phyloP scores from a whole-genome alignment of 2,888 invertebrate species.

The Dynastes grantii region DNA sequence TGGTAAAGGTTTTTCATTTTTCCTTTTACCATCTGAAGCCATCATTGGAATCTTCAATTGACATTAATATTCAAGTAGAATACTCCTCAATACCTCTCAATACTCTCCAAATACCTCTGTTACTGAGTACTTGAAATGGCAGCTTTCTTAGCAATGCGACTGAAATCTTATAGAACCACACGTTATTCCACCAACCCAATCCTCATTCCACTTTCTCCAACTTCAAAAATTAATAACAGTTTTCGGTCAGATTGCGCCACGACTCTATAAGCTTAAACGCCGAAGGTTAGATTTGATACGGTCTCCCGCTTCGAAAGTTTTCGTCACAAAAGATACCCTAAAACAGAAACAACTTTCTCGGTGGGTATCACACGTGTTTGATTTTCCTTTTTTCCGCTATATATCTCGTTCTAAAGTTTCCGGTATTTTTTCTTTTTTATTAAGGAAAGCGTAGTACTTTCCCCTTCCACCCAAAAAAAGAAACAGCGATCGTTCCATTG shows the following conservation, averaged over 20 bases:
- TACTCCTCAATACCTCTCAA: too few relatives aligned
- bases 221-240: constrained; percentile 19
- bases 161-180: too few relatives aligned
- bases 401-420: constrained; percentile 3
- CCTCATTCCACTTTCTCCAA: not conserved
- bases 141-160: too few relatives aligned
- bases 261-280: constrained; percentile 3
- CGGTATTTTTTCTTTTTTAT: not conserved
- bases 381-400: not conserved
- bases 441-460: constrained; percentile 1
- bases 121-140: too few relatives aligned
- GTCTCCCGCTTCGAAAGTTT: not conserved
- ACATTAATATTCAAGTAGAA: too few relatives aligned
- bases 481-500: not conserved
- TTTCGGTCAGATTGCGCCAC: not conserved
- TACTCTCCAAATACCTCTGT: too few relatives aligned
- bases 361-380: not conserved
- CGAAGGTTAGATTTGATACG: constrained; percentile 6
- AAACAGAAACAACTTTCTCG: constrained; percentile 14
- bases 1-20: too few relatives aligned
- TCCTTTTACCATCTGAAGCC: too few relatives aligned
- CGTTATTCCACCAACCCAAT: too few relatives aligned
- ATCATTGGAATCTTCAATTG: too few relatives aligned
- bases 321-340: constrained; percentile 7
- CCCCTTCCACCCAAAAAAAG: not conserved